Evolutionary conservation across 2,113 vertebrate genomes (phyloP), one percentile per base, ranked within the genome.

Genomic region (Coregonus clupeaformis): DNA sequence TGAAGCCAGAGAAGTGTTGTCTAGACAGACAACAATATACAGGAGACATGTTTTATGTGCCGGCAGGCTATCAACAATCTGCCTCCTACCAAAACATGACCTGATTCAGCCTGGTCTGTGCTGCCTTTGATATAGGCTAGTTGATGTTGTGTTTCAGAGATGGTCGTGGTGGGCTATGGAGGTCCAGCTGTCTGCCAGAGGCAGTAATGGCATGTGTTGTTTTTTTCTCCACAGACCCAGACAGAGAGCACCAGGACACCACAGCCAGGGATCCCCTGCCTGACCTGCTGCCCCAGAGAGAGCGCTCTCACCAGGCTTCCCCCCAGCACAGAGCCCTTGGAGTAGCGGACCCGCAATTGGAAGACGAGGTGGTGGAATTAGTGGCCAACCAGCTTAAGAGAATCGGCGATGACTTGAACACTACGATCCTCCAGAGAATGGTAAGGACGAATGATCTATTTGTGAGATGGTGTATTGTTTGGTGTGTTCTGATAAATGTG

Each of bases 341-440:
- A 67, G 36, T 13, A 52, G 80, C 29, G 1, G 80, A 80, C 66
- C 74, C 74, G 0, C 47, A 0, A 29, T 81, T 42, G 77, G 86
- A 88, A 73, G 76, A 83, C 63, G 83, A 84, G 52, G 68, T 74
- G 30, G 73, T 89, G 22, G 69, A 78, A 66, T 85, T 87, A 22
- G 81, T 93, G 75, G 92, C 87, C 32, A 3, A 70, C 14, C 91
- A 89, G 82, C 88, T 93, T 76, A 90, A 87, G 71, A 29, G 66
- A 32, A 91, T 93, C 3, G 92, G 92, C 63, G 92, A 94, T 4
- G 76, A 92, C n/a, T 84, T 91, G 45, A 91, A 93, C 5, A 2
- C 82, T 69, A 79, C 84, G 1, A 67, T 88, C n/a, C 84, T 89
- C 25, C 87, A 66, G 76, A 88, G 90, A 91, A 80, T 55, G 85